These are phyloP conservation scores for Lethrus apterus DNA, from an alignment of 1,140 invertebrate genomes.

Conservation along the genomic window DNA sequence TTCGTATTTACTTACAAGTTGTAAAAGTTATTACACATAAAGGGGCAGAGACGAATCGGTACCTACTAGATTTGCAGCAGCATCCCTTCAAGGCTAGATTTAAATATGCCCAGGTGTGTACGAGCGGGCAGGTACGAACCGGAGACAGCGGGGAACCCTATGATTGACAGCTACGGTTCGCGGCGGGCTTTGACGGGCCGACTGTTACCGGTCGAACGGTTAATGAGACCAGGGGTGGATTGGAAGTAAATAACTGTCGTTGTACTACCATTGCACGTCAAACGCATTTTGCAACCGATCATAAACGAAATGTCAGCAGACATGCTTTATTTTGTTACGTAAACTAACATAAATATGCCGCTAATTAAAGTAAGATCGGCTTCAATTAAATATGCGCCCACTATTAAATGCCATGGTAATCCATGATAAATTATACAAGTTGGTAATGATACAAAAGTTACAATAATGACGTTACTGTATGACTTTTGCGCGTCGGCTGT, in stretches of 20 bases:
- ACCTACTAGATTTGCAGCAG: conserved; percentile 14
- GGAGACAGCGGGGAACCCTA: conserved; percentile 19
- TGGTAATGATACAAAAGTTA: no score
- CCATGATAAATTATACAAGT: no score
- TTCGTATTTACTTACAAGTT: no score
- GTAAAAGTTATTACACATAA: no score
- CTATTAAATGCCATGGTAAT: no score
- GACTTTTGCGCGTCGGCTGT: no score
- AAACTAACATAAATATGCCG: no score
- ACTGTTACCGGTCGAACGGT: conserved; percentile 16
- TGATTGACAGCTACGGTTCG: conserved; percentile 20
- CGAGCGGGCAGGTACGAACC: conserved; percentile 14
- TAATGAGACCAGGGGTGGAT: conserved; percentile 14
- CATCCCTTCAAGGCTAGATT: conserved; percentile 17
- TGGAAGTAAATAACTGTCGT: conserved; percentile 9
- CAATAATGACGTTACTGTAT: no score
- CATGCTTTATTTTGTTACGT: no score
- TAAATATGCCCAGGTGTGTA: conserved; percentile 20
- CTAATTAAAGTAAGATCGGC: no score
- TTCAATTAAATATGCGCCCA: no score
- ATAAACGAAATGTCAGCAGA: background rate
- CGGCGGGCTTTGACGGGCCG: conserved; percentile 18
- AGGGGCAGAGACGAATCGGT: no score
- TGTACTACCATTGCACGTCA: background rate
- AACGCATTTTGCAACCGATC: background rate